phyloP scores from a whole-genome alignment of 2,113 vertebrate species.

The Rhombomys opimus region DNA sequence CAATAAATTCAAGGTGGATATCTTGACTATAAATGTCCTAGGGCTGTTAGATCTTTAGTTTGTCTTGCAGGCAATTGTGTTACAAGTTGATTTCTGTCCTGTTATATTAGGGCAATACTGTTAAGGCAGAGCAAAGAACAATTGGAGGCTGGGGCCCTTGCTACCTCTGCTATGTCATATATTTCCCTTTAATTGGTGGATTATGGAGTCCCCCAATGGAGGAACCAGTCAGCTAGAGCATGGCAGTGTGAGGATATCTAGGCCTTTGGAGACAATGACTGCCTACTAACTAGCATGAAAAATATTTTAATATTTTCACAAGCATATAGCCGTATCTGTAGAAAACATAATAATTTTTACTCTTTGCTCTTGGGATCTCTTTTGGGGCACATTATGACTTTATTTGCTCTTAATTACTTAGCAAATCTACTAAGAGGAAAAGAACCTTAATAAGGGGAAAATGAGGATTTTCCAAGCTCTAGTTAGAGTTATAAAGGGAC shows the following conservation, averaged over 20 bases:
- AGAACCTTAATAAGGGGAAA: conserved; percentile 47
- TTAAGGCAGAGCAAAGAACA: not conserved
- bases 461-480: not conserved
- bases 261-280: not conserved
- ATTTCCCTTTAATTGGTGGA: not conserved
- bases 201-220: not conserved
- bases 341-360: conserved; percentile 8
- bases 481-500: not conserved
- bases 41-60: not conserved
- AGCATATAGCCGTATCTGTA: not conserved
- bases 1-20: not conserved
- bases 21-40: not conserved
- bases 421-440: conserved; percentile 8
- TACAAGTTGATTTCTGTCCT: not conserved
- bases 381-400: conserved; percentile 22
- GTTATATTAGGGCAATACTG: not conserved
- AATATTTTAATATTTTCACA: conserved; percentile 22
- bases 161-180: not conserved
- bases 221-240: not conserved
- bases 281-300: conserved; percentile 14
- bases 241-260: not conserved
- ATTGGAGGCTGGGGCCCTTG: not conserved
- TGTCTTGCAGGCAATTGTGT: not conserved
- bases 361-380: not conserved
- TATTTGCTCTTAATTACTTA: conserved; percentile 64